Percentiles rank a stretch among this genome's conserved stretches.
Evolutionary conservation across 2,888 invertebrate genomes (phyloP).

Genomic region (Caenorhabditis plicata): DNA sequence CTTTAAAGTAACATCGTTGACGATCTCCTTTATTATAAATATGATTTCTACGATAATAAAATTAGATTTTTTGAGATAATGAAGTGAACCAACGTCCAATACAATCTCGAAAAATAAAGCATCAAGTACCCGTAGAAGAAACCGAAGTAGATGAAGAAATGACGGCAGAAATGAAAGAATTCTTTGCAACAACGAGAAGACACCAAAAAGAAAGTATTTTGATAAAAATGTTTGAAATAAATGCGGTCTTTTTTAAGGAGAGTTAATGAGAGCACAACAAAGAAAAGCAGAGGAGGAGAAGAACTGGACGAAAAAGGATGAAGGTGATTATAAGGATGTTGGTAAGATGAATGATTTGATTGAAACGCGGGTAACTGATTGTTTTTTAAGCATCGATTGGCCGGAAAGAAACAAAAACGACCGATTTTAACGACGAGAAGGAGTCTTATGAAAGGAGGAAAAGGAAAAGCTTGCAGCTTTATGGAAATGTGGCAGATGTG

Average conservation of each 20-base stretch:
- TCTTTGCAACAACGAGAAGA: constrained; percentile 15
- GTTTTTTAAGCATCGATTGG: constrained; percentile 15
- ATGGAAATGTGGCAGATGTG: constrained; percentile 10
- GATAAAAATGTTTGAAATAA: background rate
- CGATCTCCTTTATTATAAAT: too few species aligned
- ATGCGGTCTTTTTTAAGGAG: constrained; percentile 2
- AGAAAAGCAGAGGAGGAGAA: background rate
- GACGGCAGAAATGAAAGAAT: constrained; percentile 17
- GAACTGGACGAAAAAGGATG: background rate
- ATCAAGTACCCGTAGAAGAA: too few species aligned
- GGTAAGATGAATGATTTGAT: constrained; percentile 10
- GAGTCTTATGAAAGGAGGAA: constrained; percentile 6
- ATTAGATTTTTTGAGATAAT: background rate
- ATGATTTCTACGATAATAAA: background rate
- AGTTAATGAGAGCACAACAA: constrained; percentile 6
- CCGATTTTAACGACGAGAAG: constrained; percentile 8
- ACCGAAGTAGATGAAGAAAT: constrained; percentile 4
- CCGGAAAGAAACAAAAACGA: constrained; percentile 3
- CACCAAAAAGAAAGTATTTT: constrained; percentile 17
- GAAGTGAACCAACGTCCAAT: constrained; percentile 8
- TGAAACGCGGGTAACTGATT: background rate
- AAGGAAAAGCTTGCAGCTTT: constrained; percentile 11
- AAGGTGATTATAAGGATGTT: constrained; percentile 8
- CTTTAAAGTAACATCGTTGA: too few species aligned
- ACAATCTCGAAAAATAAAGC: background rate